These are phyloP conservation scores for Habropoda laboriosa DNA, from an alignment of 1,140 invertebrate genomes.

Conservation along the genomic window DNA sequence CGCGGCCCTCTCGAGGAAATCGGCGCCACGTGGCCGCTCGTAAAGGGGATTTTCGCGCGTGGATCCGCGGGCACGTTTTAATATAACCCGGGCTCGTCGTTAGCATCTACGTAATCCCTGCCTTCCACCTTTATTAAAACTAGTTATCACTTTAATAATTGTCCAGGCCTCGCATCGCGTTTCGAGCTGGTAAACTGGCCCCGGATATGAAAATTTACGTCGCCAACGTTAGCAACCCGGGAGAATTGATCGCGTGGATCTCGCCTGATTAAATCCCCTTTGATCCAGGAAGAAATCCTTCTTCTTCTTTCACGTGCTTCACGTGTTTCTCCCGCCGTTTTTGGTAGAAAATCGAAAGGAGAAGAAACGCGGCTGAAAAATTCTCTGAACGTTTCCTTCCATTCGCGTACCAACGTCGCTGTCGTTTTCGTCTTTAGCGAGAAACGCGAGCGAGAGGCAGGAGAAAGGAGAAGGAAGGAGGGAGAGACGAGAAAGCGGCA, in stretches of 20 bases:
- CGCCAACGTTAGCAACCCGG: background rate
- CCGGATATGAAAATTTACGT: conserved; percentile 19
- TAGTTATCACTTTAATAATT: conserved; percentile 50
- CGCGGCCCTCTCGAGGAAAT: background rate
- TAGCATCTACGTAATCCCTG: conserved; percentile 19
- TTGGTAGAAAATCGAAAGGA: no score
- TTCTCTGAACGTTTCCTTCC: no score
- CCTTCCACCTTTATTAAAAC: conserved; percentile 47
- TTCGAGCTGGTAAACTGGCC: background rate
- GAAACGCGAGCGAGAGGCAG: conserved; percentile 9
- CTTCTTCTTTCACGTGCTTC: background rate
- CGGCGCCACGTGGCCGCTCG: conserved; percentile 3
- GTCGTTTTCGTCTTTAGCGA: conserved; percentile 22
- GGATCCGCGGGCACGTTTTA: conserved; percentile 8
- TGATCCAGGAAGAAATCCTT: conserved; percentile 2
- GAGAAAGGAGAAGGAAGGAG: background rate
- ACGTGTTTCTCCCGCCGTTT: no score
- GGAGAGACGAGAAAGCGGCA: conserved; percentile 25
- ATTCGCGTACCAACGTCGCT: no score
- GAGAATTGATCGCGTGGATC: conserved; percentile 10
- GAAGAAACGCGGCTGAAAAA: no score
- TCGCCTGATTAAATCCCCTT: conserved; percentile 41
- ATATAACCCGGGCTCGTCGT: background rate
- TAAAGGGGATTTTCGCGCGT: conserved; percentile 17
- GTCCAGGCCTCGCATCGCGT: conserved; percentile 6